A percentile compares a stretch with the other conserved stretches of the same genome.
Conservation (phyloP, 2,113 vertebrate species). For the Callospermophilus lateralis region DNA sequence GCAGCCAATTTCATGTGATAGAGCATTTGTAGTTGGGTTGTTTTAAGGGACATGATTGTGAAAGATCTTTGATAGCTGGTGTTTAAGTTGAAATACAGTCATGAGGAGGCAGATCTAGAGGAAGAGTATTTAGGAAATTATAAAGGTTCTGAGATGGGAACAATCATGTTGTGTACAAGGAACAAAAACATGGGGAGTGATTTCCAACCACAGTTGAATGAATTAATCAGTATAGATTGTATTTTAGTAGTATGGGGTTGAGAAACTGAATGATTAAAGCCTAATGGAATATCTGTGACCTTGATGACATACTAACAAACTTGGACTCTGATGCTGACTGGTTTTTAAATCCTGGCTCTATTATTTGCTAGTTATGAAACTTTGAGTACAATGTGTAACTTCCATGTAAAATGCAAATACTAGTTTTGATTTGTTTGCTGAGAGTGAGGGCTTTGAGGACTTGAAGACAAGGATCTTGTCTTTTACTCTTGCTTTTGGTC, state of each 20-base stretch:
- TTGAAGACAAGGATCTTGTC: conserved; percentile 23
- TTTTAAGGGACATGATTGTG: conserved; percentile 17
- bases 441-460: not conserved
- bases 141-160: not conserved
- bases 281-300: not conserved
- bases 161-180: conserved; percentile 22
- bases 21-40: conserved; percentile 18
- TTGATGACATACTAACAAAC: conserved; percentile 20
- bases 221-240: not conserved
- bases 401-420: not conserved
- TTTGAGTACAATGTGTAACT: conserved; percentile 33
- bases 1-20: not conserved
- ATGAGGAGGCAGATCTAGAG: not conserved
- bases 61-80: not conserved
- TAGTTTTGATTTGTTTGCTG: not conserved
- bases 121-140: conserved; percentile 48
- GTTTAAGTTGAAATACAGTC: conserved; percentile 40
- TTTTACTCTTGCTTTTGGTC: conserved; percentile 31
- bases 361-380: conserved; percentile 47
- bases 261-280: not conserved
- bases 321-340: not conserved
- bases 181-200: not conserved
- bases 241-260: not conserved
- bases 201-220: conserved; percentile 31
- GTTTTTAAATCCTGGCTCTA: conserved; percentile 52